Conservation (phyloP, 1,140 invertebrate species). For the Philotrypesis tridentata region DNA sequence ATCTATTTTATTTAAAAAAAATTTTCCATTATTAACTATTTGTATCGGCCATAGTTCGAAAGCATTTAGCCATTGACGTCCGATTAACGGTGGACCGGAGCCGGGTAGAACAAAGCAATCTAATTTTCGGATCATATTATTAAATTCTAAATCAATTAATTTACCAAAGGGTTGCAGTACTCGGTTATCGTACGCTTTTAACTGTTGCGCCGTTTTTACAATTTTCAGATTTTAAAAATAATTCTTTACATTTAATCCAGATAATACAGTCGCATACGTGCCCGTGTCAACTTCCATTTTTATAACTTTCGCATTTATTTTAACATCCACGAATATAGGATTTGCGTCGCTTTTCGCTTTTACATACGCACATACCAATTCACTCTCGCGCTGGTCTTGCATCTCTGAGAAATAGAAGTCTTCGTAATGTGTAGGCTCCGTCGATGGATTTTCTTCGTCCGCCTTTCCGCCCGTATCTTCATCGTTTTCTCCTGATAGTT, state of each 20-base stretch:
- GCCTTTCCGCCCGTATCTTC: background rate
- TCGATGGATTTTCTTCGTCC: background rate
- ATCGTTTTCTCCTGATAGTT: background rate
- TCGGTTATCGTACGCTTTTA: too few relatives aligned
- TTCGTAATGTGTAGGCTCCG: too few relatives aligned
- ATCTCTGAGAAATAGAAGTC: background rate
- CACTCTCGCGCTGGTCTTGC: too few relatives aligned
- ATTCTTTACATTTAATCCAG: background rate
- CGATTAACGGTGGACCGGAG: background rate
- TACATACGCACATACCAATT: background rate
- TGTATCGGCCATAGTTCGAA: too few relatives aligned
- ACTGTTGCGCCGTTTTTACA: too few relatives aligned
- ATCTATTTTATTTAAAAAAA: too few relatives aligned
- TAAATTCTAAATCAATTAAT: too few relatives aligned
- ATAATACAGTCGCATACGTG: background rate
- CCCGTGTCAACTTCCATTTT: constrained; percentile 3
- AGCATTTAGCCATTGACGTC: too few relatives aligned
- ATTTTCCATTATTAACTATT: too few relatives aligned
- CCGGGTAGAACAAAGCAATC: background rate
- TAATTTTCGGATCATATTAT: background rate
- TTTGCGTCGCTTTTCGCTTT: background rate
- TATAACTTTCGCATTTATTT: background rate
- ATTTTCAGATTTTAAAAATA: too few relatives aligned
- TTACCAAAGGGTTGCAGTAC: too few relatives aligned
- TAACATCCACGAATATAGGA: background rate